Base-by-base conservation (phyloP, 2,888 invertebrate genomes). In the Sepiola atlantica region DNA sequence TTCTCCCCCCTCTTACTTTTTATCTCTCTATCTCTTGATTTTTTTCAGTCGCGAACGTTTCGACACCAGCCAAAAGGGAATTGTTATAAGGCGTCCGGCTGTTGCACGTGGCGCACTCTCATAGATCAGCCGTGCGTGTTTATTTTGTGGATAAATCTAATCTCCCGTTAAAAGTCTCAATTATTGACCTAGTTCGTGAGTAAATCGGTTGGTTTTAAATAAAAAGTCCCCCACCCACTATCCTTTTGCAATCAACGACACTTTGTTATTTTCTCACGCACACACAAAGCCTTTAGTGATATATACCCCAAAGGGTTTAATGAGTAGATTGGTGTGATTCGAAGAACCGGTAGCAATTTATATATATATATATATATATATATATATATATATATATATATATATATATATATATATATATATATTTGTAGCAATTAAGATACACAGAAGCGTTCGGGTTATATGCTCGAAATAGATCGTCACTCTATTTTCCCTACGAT, bases 151-250 rank as follows among this genome's bases (percentile, higher is more conserved):
- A 77, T 77, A 77, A 77, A n/a, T 77, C 77, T 77, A 77, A 77
- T 77, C 77, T 77, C 14, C 16, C 12, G n/a, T 77, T 77, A 77
- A 77, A 77, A 32, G 14, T 77, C 77, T 16, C 77, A n/a, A 32
- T n/a, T 77, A n/a, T n/a, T 77, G 77, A 77, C 77, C 77, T n/a
- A 77, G n/a, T 77, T 77, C 77, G 77, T 77, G 77, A 77, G n/a
- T 77, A 21, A 45, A n/a, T 77, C 28, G 24, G 61, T 24, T 28
- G 61, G 28, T 61, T 61, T 77, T 45, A 45, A 2, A 45, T 45
- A 4, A 45, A 45, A 45, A 45, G 2, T 77, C 77, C n/a, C n/a
- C n/a, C 14, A 14, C 4, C n/a, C 16, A n/a, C n/a, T 32, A n/a
- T 32, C n/a, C 77, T n/a, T n/a, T 14, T n/a, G 3, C 77, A 77